A percentile compares a stretch with the other conserved stretches of the same genome.
These are phyloP conservation scores for Mesorhabditis sp. DNA, from an alignment of 2,888 invertebrate species.

Conservation along the genomic window DNA sequence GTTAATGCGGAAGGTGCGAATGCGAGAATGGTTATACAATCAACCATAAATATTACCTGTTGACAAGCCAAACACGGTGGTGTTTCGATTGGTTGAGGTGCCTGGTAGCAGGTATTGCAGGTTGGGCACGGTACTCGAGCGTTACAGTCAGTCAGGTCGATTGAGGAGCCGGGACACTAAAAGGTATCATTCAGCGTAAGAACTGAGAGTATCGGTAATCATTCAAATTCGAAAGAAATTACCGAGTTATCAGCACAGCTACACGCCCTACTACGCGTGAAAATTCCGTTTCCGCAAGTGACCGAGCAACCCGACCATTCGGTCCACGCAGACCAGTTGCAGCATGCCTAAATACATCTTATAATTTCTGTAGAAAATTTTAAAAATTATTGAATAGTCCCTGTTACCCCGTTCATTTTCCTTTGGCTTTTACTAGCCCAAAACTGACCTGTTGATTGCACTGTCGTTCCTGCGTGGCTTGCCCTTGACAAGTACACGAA, in stretches of 20 bases:
- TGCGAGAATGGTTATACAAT: background rate
- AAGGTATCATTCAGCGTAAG: slow-evolving; percentile 7
- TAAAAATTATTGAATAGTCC: background rate
- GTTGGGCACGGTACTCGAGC: slow-evolving; percentile 29
- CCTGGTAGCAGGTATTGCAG: slow-evolving; percentile 30
- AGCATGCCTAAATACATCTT: slow-evolving; percentile 17
- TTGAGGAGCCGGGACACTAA: slow-evolving; percentile 32
- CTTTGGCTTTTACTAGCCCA: no score
- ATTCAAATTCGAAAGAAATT: background rate
- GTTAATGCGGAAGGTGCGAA: no score
- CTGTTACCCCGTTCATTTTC: no score
- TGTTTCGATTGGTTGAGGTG: slow-evolving; percentile 16
- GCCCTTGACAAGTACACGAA: slow-evolving; percentile 32
- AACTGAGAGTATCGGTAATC: background rate
- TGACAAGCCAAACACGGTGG: background rate
- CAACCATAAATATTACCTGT: background rate
- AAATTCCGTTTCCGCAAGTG: slow-evolving; percentile 29
- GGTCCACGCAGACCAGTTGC: slow-evolving; percentile 34
- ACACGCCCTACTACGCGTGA: slow-evolving; percentile 27
- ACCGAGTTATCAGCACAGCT: slow-evolving; percentile 19
- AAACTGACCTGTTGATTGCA: slow-evolving; percentile 25
- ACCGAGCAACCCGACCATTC: slow-evolving; percentile 30
- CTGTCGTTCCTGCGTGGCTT: slow-evolving; percentile 25
- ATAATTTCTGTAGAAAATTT: background rate
- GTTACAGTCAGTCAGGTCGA: slow-evolving; percentile 29